Conservation (phyloP, 2,888 invertebrate species). For the Schizaphis graminum region DNA sequence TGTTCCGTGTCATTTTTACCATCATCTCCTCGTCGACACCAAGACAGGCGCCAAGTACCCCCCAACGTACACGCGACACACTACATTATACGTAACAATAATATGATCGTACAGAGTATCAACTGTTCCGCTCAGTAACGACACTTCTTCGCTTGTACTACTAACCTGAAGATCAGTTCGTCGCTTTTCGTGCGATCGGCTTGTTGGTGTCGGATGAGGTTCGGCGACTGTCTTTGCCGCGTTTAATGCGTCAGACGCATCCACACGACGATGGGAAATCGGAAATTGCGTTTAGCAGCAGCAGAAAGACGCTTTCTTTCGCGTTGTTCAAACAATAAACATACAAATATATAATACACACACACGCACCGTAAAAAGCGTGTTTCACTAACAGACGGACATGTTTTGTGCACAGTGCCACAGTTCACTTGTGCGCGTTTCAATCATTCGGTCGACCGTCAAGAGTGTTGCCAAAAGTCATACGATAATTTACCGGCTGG, state of each 20-base stretch:
- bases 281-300: not conserved
- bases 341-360: constrained; percentile 6
- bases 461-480: constrained; percentile 57
- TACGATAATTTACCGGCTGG: not conserved
- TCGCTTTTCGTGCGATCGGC: not conserved
- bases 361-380: constrained; percentile 28
- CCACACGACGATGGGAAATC: not conserved
- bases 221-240: not conserved
- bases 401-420: constrained; percentile 22
- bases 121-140: not conserved
- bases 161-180: constrained; percentile 14
- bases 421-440: constrained; percentile 7
- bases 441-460: not conserved
- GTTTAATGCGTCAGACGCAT: not conserved
- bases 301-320: not conserved
- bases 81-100: not conserved
- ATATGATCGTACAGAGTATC: not conserved
- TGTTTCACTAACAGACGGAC: constrained; percentile 55
- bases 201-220: not conserved
- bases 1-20: not conserved
- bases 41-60: not conserved
- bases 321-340: not conserved
- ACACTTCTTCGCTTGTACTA: not conserved
- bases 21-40: not conserved
- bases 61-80: not conserved